Base-by-base conservation (phyloP, 2,888 invertebrate genomes). In the Melanchra persicariae region DNA sequence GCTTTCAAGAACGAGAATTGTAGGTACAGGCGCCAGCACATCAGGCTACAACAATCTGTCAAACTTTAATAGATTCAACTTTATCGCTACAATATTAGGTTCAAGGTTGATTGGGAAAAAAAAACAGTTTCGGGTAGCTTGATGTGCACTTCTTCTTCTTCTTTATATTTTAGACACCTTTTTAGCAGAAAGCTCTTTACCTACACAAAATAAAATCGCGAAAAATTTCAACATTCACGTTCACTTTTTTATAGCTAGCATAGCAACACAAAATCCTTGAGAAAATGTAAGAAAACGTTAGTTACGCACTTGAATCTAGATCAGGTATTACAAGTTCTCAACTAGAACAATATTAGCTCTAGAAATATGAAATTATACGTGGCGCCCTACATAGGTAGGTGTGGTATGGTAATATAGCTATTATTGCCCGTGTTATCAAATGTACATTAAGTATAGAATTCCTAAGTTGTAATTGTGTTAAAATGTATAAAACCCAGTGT, bases 351-450 rank as follows among this genome's bases (percentile, higher is more conserved):
- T 81, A 75, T 83, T 71, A 71, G 66, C 63, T 58, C 49, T 71
- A 67, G 64, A 54, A 58, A 69, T 81, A 80, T 79, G 75, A 83
- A 71, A 75, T 74, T 79, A 81, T 71, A 58, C 70, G 61, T 65
- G 52, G 26, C 30, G 60, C 54, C 75, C 80, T 69, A 80, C 63
- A 70, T 83, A 51, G 12, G 26, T 49, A 45, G 17, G 24, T n/a
- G 47, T 52, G 22, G 57, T 59, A 80, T 79, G 74, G 60, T 79
- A 80, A 83, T 82, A 43, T 40, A 30, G 55, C 19, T 22, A 77
- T 72, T 68, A 69, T 72, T 45, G 37, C 17, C 22, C 30, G 67
- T 57, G 65, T 77, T 80, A 83, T 78, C 60, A 67, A 76, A 74
- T 73, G 30, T 43, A 68, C 68, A 65, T 71, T 62, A 65, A 71